Evolutionary conservation across 2,113 vertebrate species (phyloP), one percentile per base, ranked within the genome.

Genomic region (Saccopteryx bilineata): DNA sequence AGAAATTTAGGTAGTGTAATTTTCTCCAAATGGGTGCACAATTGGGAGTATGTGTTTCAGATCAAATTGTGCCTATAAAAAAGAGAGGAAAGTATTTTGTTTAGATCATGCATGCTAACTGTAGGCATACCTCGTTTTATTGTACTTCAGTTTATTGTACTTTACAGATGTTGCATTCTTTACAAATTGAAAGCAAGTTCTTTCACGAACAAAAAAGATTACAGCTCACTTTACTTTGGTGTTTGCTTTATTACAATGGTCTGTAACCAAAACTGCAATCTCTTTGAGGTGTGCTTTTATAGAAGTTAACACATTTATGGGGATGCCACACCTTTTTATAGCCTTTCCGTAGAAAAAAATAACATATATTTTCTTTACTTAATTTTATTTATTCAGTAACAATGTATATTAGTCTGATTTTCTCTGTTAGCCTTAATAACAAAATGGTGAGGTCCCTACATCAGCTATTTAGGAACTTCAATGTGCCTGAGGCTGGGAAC

Each of bases 1-100:
- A 60, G 52, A 82, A 95, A 90, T 82, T 91, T 17, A 61, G 10
- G 56, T 46, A 71, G 50, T 58, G 85, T 85, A 84, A 56, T 19
- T 68, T 46, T 83, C 66, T 9, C 48, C 4, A 76, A 56, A 31
- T 80, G 6, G 1, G 46, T 18, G 24, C 28, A 56, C 86, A 81
- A 12, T 46, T 63, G 4, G 2, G 10, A 10, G 11, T 14, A 71
- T 39, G 18, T 83, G 28, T 60, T 85, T 94, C 31, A 66, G 74
- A 72, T 76, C 2, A 76, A 61, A 83, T 33, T 85, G 4, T 72
- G 17, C 61, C 8, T 31, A 23, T 91, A 56, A 56, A 91, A 86
- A 68, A 31, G 19, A 26, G 76, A 3, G 48, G 4, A 71, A 69
- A 65, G 7, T 46, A 33, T 28, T 95, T 93, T 81, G 28, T 72